Percentiles rank a stretch among this genome's conserved stretches.
Conservation (phyloP, 2,888 invertebrate species). For the Acronicta psi region DNA sequence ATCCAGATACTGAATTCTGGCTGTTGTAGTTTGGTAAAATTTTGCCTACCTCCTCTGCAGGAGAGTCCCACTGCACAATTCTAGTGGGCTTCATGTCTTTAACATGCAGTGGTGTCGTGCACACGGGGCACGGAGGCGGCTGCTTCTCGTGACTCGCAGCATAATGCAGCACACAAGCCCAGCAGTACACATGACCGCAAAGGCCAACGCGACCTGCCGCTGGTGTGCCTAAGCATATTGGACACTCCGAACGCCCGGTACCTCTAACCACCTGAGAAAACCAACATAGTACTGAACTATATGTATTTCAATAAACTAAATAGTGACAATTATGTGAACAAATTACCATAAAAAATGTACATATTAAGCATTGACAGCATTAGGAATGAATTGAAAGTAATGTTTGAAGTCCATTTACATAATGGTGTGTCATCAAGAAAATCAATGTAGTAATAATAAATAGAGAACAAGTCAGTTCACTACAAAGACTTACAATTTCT, state of each 20-base stretch:
- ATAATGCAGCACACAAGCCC: slow-evolving; percentile 98
- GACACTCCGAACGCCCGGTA: slow-evolving; percentile 90
- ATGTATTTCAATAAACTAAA: no score
- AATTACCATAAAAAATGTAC: no score
- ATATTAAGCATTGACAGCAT: no score
- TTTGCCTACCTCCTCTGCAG: slow-evolving; percentile 74
- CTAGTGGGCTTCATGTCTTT: slow-evolving; percentile 93
- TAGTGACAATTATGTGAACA: no score
- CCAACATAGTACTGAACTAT: neutral
- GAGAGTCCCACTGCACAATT: slow-evolving; percentile 79
- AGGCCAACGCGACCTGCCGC: slow-evolving; percentile 96
- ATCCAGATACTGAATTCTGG: no score
- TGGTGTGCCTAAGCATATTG: slow-evolving; percentile 97
- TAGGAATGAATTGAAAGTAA: neutral
- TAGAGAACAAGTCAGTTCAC: slow-evolving; percentile 4
- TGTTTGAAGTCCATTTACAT: neutral
- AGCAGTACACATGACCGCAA: slow-evolving; percentile 98
- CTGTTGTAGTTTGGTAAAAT: neutral
- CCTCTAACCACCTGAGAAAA: slow-evolving; percentile 77
- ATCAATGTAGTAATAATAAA: neutral
- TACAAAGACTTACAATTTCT: slow-evolving; percentile 93
- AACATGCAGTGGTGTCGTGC: slow-evolving; percentile 94
- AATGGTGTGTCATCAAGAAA: neutral
- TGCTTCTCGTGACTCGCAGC: slow-evolving; percentile 95
- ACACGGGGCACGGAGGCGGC: slow-evolving; percentile 96